Conservation (phyloP, 2,113 vertebrate species). For the Apeltes quadracus region DNA sequence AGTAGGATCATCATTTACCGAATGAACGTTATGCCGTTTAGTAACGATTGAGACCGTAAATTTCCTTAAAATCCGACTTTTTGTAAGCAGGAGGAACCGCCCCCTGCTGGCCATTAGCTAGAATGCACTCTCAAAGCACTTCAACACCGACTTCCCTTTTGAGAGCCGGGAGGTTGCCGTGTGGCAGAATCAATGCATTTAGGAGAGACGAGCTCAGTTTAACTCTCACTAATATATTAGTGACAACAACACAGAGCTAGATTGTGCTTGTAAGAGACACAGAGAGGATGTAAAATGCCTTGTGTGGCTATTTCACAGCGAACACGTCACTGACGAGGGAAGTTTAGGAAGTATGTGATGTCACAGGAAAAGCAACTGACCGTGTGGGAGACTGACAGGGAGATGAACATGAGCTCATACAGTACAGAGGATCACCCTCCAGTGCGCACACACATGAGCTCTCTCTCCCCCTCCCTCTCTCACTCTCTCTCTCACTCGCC, state of each 20-base stretch:
- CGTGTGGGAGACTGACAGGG: constrained; percentile 36
- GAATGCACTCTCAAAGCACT: background rate
- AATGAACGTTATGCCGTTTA: background rate
- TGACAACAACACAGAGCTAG: background rate
- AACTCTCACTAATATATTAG: constrained; percentile 27
- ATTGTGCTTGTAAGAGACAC: background rate
- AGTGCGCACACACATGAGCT: constrained; percentile 27
- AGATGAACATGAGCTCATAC: constrained; percentile 63
- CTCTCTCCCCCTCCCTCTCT: constrained; percentile 47
- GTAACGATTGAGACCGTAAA: background rate
- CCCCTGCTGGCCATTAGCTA: background rate
- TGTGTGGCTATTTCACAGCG: background rate
- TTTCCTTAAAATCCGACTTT: background rate
- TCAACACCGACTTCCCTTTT: background rate
- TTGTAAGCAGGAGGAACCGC: background rate
- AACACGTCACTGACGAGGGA: too few relatives aligned
- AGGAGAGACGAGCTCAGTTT: constrained; percentile 27
- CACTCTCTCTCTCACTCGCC: constrained; percentile 54
- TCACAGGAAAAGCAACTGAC: constrained; percentile 62
- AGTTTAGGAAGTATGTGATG: too few relatives aligned
- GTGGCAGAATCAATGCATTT: background rate
- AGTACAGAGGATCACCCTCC: constrained; percentile 62
- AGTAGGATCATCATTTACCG: background rate
- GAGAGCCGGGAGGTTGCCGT: background rate
- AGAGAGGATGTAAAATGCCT: background rate